phyloP scores from a whole-genome alignment of 2,888 invertebrate genomes.

The Anthophora plumipes region DNA sequence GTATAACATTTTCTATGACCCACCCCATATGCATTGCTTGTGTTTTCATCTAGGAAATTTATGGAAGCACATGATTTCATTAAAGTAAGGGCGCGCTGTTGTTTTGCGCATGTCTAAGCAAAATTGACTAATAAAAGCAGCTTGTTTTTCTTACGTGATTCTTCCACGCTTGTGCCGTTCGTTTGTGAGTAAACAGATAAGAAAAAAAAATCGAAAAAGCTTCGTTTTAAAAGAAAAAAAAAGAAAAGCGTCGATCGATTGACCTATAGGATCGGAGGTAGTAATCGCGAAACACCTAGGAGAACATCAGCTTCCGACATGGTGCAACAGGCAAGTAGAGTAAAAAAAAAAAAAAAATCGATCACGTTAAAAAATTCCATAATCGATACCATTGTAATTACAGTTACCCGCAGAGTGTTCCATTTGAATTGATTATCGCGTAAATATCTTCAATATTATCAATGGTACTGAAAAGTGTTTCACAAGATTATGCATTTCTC shows the following conservation, averaged over 20 bases:
- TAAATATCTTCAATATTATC: no score
- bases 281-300: constrained; percentile 28
- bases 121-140: constrained; percentile 46
- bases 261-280: constrained; percentile 18
- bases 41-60: constrained; percentile 31
- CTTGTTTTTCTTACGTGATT: constrained; percentile 17
- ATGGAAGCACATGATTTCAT: constrained; percentile 23
- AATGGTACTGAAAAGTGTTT: no score
- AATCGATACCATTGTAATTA: not conserved
- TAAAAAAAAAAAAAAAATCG: constrained; percentile 24
- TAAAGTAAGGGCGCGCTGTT: constrained; percentile 23
- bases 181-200: constrained; percentile 7
- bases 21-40: not conserved
- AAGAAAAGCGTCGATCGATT: constrained; percentile 14
- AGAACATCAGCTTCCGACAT: constrained; percentile 22
- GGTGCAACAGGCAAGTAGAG: constrained; percentile 43
- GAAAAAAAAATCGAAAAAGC: not conserved
- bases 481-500: no score
- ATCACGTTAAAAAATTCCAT: not conserved
- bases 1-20: not conserved
- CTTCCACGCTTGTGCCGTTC: constrained; percentile 7
- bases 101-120: constrained; percentile 38
- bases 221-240: not conserved
- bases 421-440: no score
- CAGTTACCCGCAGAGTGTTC: not conserved